Percentiles rank a stretch among this genome's conserved stretches.
These are phyloP conservation scores for Camponotus vicinus DNA, from an alignment of 1,140 invertebrate species.

Conservation along the genomic window DNA sequence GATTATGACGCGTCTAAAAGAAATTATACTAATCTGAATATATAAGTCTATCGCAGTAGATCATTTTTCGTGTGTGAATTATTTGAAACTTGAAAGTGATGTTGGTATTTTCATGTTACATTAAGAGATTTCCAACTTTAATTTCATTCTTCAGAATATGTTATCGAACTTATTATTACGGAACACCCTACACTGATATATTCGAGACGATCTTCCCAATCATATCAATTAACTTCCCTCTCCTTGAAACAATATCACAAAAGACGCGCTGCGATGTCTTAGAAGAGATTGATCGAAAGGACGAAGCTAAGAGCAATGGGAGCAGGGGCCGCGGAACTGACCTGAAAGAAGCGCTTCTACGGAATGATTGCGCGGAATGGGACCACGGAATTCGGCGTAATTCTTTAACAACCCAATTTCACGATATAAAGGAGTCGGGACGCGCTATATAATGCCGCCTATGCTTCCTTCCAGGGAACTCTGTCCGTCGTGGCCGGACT, in stretches of 20 bases:
- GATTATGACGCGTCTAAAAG: too few species aligned
- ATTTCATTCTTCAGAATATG: neutral
- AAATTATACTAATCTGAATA: too few species aligned
- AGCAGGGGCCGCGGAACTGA: slow-evolving; percentile 42
- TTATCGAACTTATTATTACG: neutral
- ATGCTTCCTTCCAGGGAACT: slow-evolving; percentile 67
- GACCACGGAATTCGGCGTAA: slow-evolving; percentile 74
- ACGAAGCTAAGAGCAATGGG: slow-evolving; percentile 20
- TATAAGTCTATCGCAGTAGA: too few species aligned
- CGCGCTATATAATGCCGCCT: slow-evolving; percentile 64
- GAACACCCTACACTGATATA: neutral
- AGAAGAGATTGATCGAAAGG: slow-evolving; percentile 3
- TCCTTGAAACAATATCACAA: slow-evolving; percentile 9
- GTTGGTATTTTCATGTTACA: neutral
- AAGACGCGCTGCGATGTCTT: slow-evolving; percentile 5
- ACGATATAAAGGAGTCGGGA: slow-evolving; percentile 75
- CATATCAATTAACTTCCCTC: neutral
- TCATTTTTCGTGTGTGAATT: too few species aligned
- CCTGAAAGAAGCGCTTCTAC: slow-evolving; percentile 67
- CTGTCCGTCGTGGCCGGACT: slow-evolving; percentile 46
- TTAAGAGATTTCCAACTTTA: neutral
- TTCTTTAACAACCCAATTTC: slow-evolving; percentile 81
- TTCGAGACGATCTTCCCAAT: neutral
- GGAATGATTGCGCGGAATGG: slow-evolving; percentile 59
- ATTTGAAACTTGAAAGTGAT: neutral